Base-by-base conservation (phyloP, 2,888 invertebrate species). In the Chydorus sphaericus region DNA sequence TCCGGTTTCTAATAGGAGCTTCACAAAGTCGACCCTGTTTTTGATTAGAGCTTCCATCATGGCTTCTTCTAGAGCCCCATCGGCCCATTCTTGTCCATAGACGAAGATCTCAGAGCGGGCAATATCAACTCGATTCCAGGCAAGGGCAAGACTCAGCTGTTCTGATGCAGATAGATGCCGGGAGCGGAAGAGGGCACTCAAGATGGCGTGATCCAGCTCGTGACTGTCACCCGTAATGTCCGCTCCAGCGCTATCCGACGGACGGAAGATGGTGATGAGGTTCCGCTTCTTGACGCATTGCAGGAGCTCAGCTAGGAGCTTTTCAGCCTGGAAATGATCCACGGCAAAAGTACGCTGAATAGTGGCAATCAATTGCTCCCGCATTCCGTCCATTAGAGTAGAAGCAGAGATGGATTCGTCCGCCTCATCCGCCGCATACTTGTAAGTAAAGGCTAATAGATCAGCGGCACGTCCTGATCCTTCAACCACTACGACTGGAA, bases 11-110 rank as follows among this genome's bases (percentile, higher is more conserved):
- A 98, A 75, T 11, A 98, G 80, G 8, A 98, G 76, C 68, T 94
- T 91, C 10, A 98, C 97, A 74, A 98, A 98, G 73, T 97, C 97
- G 65, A 96, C 90, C 57, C 94, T 79, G 71, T 96, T 93, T 71
- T 91, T 90, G 66, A 94, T 90, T 57, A 98, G 73, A 0, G 98
- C 97, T 69, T 97, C 94, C 90, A 96, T 90, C 97, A 98, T 97
- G 2, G 96, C 92, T 70, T 93, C 91, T 67, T 97, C 93, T 59
- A 98, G 74, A 1, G 93, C 88, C 59, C 92, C 87, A 65, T 83
- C 79, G 8, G 92, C 92, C 94, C 94, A 96, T 70, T 96, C 94
- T 69, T 94, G 90, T 1, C 96, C 96, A 66, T 93, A 93, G 54
- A 93, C 85, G 71, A 98, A 97, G 68, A 97, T 93, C 73, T 97